Evolutionary conservation across 2,888 invertebrate species (phyloP).

Genomic region (Diadegma fenestrale): DNA sequence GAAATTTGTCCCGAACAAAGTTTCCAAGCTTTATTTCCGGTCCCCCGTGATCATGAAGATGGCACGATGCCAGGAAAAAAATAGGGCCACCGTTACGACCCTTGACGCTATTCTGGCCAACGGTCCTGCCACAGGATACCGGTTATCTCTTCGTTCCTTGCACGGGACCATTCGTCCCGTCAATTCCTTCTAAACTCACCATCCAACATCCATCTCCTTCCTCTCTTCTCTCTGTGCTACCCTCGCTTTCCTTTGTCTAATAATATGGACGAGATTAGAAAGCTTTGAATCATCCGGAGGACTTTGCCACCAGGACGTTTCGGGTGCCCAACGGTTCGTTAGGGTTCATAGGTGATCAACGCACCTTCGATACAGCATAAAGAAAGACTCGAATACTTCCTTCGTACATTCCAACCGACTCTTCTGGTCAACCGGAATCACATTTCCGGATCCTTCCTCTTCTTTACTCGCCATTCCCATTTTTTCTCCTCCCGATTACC

Average conservation of each 20-base stretch:
- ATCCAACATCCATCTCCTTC: not conserved
- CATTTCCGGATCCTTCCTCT: slow-evolving; percentile 31
- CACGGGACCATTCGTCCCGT: slow-evolving; percentile 82
- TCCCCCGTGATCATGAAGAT: slow-evolving; percentile 46
- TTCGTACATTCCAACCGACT: slow-evolving; percentile 36
- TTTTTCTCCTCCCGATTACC: not conserved
- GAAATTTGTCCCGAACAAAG: slow-evolving; percentile 3
- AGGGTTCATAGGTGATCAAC: slow-evolving; percentile 75
- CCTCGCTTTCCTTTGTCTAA: slow-evolving; percentile 74
- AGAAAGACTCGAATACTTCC: slow-evolving; percentile 1
- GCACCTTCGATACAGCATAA: slow-evolving; percentile 67
- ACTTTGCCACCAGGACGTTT: slow-evolving; percentile 63
- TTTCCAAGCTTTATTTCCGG: slow-evolving; percentile 55
- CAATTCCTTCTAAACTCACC: slow-evolving; percentile 28
- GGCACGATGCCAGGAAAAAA: slow-evolving; percentile 50
- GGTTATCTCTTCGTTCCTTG: slow-evolving; percentile 79
- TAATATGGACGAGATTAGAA: slow-evolving; percentile 73
- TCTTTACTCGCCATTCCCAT: not conserved
- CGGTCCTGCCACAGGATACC: slow-evolving; percentile 84
- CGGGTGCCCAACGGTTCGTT: slow-evolving; percentile 68
- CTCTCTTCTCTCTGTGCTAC: not conserved
- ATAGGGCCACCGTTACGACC: slow-evolving; percentile 58
- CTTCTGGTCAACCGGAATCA: slow-evolving; percentile 32
- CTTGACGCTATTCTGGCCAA: slow-evolving; percentile 72
- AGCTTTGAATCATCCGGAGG: slow-evolving; percentile 70